A percentile compares a stretch with the other conserved stretches of the same genome.
Conservation (phyloP, 2,797 vertebrate species). For the Leptodactylus fallax region DNA sequence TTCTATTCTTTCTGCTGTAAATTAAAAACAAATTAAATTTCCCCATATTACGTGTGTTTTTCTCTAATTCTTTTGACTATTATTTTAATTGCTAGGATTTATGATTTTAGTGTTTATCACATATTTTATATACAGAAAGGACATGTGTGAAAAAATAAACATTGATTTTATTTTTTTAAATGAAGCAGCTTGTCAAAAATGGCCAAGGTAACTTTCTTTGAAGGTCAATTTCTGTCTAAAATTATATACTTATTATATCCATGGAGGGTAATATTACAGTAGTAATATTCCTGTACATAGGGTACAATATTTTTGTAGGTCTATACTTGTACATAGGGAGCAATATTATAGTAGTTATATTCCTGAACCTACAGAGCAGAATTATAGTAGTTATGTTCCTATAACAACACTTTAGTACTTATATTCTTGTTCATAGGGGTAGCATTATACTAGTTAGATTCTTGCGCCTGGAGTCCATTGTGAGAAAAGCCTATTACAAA, state of each 20-base stretch:
- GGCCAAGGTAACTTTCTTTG: neutral
- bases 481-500: no score
- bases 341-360: slow-evolving; percentile 5
- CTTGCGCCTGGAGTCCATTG: neutral
- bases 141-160: no score
- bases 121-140: no score
- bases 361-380: neutral
- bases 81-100: no score
- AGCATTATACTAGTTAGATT: neutral
- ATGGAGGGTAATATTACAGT: neutral
- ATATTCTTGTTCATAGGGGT: neutral
- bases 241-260: no score
- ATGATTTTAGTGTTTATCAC: neutral
- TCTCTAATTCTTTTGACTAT: slow-evolving; percentile 54
- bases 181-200: no score
- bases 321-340: neutral
- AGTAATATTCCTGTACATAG: neutral
- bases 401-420: neutral
- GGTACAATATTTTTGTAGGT: neutral
- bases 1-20: slow-evolving; percentile 99
- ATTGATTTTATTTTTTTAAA: no score
- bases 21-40: slow-evolving; percentile 99
- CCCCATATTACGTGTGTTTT: slow-evolving; percentile 80
- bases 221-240: no score
- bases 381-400: neutral